Evolutionary conservation across 2,888 invertebrate genomes (phyloP), one percentile per base, ranked within the genome.

Genomic region (Brachypalpus laphriformis): DNA sequence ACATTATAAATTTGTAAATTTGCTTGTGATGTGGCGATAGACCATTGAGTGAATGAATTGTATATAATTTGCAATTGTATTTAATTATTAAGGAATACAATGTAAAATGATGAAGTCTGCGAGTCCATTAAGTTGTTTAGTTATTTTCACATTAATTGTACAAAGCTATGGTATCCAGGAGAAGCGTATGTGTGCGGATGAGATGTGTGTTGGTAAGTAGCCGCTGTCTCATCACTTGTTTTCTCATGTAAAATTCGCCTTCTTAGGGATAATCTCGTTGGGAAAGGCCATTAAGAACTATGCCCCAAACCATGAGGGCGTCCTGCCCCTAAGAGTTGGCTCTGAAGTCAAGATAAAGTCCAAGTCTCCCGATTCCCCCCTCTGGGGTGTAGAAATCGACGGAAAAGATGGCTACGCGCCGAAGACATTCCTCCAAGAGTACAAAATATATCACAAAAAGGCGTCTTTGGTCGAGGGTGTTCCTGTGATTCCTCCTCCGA

Each of bases 381-480:
- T 90, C 2, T 96, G 96, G 96, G 96, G 94, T 86, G 95, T 94
- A 51, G 94, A 94, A 91, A 94, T 96, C 54, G 92, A 94, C 87
- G 95, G 95, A 31, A 93, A 94, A 89, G 91, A 94, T 77, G 97
- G 97, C 22, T 96, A 95, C 90, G 94, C 94, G 0, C 95, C 94
- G 22, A 92, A 92, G 66, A 89, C 88, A 0, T 93, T 94, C 87
- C 89, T 97, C 61, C 92, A 92, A 88, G 96, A 97, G 92, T 89
- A 89, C 4, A 94, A 93, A 90, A 88, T 95, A 51, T 77, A 93
- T 4, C 86, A 93, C 77, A 89, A 91, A 87, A 88, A 92, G 81
- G 74, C 71, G 0, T 75, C 90, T 3, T 88, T 93, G 77, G 87
- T 88, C 9, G 85, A 66, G 87, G 92, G 90, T 87, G 91, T 94